Evolutionary conservation across 2,113 vertebrate genomes (phyloP).

Genomic region (Thamnophis sirtalis): DNA sequence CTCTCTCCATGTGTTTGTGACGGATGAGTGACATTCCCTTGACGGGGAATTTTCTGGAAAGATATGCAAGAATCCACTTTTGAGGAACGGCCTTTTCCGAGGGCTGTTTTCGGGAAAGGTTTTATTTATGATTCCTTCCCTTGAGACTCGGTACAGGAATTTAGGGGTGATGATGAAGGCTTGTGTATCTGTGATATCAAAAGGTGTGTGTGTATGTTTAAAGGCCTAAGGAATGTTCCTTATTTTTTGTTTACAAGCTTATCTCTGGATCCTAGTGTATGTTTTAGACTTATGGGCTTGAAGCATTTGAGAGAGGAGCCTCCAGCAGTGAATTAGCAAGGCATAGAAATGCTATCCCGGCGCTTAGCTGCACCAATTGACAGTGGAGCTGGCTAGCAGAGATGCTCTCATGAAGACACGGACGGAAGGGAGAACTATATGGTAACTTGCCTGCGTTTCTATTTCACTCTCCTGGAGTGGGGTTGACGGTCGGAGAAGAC

Average conservation of each 20-base stretch:
- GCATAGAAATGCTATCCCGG: slow-evolving; percentile 26
- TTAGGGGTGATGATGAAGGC: background rate
- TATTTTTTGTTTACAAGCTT: slow-evolving; percentile 30
- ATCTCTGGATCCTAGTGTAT: background rate
- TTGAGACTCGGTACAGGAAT: background rate
- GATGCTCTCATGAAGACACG: background rate
- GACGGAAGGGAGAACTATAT: slow-evolving; percentile 46
- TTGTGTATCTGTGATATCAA: background rate
- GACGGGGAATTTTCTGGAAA: slow-evolving; percentile 46
- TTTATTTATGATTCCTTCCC: slow-evolving; percentile 21
- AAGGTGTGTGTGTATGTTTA: slow-evolving; percentile 34
- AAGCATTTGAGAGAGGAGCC: slow-evolving; percentile 46
- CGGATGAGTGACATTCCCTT: slow-evolving; percentile 58
- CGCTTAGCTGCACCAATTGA: slow-evolving; percentile 37
- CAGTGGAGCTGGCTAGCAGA: slow-evolving; percentile 40
- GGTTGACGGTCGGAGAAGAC: slow-evolving; percentile 38
- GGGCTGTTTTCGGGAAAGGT: slow-evolving; percentile 35
- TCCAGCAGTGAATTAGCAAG: slow-evolving; percentile 30
- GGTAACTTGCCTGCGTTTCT: slow-evolving; percentile 51
- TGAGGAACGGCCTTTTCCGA: slow-evolving; percentile 17
- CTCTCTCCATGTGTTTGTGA: background rate
- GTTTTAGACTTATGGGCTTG: slow-evolving; percentile 24
- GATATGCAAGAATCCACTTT: slow-evolving; percentile 3
- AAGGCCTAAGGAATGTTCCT: slow-evolving; percentile 17
- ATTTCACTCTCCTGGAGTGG: slow-evolving; percentile 25